A percentile compares a stretch with the other conserved stretches of the same genome.
Evolutionary conservation across 35 echinoderm and acorn worm genomes (phyloP).

Genomic region (Lytechinus pictus): DNA sequence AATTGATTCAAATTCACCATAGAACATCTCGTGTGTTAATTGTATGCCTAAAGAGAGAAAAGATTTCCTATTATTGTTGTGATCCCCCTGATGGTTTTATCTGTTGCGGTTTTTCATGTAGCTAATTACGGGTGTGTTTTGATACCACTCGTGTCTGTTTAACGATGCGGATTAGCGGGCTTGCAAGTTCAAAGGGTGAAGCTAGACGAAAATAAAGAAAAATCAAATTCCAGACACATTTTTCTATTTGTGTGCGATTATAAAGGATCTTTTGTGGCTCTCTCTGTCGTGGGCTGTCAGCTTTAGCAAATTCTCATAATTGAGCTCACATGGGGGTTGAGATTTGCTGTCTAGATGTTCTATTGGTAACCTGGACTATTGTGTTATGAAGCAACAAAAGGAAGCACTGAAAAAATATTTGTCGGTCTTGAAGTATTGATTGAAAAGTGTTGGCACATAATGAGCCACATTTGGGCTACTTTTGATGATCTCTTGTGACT

Average conservation of each 20-base stretch:
- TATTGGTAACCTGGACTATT: not conserved
- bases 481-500: not conserved
- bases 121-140: constrained; percentile 7
- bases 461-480: not conserved
- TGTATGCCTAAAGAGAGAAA: too few species aligned
- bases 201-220: not conserved
- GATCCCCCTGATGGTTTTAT: not conserved
- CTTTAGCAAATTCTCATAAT: constrained; percentile 14
- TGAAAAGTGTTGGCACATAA: not conserved
- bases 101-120: not conserved
- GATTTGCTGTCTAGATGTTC: not conserved
- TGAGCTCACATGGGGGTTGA: not conserved
- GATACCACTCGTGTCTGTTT: not conserved
- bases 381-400: not conserved
- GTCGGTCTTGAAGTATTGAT: not conserved
- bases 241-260: not conserved
- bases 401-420: not conserved
- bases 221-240: not conserved
- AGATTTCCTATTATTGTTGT: too few species aligned
- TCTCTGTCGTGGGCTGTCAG: not conserved
- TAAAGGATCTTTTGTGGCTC: not conserved
- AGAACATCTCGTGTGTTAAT: not conserved
- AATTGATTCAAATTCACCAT: not conserved
- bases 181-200: not conserved
- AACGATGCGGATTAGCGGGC: not conserved